These are phyloP conservation scores for Carduelis carduelis DNA, from an alignment of 2,797 vertebrate genomes.

Conservation along the genomic window DNA sequence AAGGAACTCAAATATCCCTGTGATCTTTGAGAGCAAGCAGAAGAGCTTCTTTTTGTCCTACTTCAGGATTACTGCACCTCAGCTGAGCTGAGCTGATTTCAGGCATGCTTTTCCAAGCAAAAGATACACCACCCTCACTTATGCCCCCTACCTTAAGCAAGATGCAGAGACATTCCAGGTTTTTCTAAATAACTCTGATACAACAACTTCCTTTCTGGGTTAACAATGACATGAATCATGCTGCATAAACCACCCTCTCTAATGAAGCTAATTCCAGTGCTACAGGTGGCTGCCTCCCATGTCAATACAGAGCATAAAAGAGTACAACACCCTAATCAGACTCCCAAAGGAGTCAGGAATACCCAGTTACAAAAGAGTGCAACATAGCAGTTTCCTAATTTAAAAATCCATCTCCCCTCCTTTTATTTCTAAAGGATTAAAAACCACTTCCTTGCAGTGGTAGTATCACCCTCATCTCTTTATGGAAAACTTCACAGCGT, in stretches of 20 bases:
- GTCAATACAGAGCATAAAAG: neutral
- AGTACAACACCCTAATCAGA: neutral
- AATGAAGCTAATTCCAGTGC: neutral
- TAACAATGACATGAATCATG: neutral
- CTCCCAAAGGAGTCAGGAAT: neutral
- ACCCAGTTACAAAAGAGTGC: neutral
- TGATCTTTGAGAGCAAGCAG: neutral
- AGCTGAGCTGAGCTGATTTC: neutral
- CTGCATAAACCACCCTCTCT: neutral
- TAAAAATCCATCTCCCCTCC: neutral
- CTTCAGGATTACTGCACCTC: neutral
- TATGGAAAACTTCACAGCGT: neutral
- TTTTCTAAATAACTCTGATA: neutral
- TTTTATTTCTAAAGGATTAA: neutral
- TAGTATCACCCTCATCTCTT: neutral
- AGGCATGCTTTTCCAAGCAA: neutral
- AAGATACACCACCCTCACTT: neutral
- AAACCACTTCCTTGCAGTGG: neutral
- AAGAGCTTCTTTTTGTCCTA: neutral
- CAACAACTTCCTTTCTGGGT: neutral
- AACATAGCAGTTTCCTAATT: neutral
- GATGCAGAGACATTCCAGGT: neutral
- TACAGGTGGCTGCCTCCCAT: neutral
- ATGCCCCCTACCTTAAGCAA: neutral
- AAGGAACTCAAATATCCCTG: neutral